These are phyloP conservation scores for Cnemophilus loriae DNA, from an alignment of 2,113 vertebrate genomes.

Conservation along the genomic window DNA sequence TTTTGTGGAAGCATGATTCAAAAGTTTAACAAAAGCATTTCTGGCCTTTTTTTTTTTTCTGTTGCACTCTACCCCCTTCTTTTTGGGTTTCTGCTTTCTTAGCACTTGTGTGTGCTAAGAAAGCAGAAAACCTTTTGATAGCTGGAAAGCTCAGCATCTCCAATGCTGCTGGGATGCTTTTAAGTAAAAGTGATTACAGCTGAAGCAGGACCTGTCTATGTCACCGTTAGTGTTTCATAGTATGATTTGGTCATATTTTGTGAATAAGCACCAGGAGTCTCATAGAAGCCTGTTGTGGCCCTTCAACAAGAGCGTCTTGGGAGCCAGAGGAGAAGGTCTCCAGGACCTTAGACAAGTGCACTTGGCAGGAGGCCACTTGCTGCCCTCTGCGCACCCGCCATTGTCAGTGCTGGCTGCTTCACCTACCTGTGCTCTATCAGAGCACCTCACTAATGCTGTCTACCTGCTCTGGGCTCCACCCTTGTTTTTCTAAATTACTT, in stretches of 20 bases:
- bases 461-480: neutral
- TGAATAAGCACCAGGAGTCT: neutral
- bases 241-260: neutral
- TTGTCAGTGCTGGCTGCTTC: neutral
- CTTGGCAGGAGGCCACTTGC: neutral
- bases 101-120: neutral
- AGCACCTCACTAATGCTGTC: fast-evolving
- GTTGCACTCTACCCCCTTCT: neutral
- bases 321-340: neutral
- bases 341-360: neutral
- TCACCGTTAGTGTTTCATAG: neutral
- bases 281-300: neutral
- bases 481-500: neutral
- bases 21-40: neutral
- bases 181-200: neutral
- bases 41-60: neutral
- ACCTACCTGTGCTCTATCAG: neutral
- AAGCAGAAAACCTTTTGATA: neutral
- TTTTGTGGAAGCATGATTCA: neutral
- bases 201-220: neutral
- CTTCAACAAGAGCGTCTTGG: neutral
- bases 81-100: neutral
- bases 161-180: neutral
- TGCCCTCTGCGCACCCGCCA: neutral
- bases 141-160: neutral